These are phyloP conservation scores for Isaurus tuberculatus DNA, from an alignment of 92 coral and sea anemone genomes.

Conservation along the genomic window DNA sequence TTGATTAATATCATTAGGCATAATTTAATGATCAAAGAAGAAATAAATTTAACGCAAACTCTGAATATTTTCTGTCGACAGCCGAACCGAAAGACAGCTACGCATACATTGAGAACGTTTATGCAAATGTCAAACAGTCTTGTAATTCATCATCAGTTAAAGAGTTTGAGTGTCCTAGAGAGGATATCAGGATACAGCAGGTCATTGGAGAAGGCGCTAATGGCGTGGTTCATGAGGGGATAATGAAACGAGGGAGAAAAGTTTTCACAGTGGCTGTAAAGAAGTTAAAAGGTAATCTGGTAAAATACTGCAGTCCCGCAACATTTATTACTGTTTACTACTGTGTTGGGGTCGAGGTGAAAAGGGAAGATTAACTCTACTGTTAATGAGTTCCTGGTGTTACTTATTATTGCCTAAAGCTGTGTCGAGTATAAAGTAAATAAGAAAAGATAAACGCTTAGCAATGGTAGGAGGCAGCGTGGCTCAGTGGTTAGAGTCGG, in stretches of 20 bases:
- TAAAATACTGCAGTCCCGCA: too few species aligned
- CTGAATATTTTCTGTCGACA: background rate
- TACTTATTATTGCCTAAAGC: too few species aligned
- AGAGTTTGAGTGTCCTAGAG: slow-evolving; percentile 15
- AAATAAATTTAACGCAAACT: background rate
- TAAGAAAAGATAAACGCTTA: too few species aligned
- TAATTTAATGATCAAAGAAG: background rate
- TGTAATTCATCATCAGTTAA: background rate
- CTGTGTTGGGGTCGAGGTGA: too few species aligned
- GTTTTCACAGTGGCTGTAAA: slow-evolving; percentile 20
- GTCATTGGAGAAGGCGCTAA: slow-evolving; percentile 29
- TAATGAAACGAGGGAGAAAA: background rate
- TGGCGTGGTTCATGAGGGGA: slow-evolving; percentile 15
- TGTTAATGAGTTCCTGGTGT: too few species aligned
- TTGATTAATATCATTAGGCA: background rate
- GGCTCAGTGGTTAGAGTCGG: too few species aligned
- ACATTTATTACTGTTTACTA: too few species aligned
- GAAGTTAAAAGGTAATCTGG: slow-evolving; percentile 22
- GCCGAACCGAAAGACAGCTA: background rate
- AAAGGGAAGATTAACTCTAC: too few species aligned
- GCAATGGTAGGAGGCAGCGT: too few species aligned
- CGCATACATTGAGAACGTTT: background rate
- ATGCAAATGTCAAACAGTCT: background rate
- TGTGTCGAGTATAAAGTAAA: too few species aligned
- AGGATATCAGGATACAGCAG: background rate